Percentiles rank a stretch among this genome's conserved stretches.
These are phyloP conservation scores for Tetranychus truncatus DNA, from an alignment of 2,888 invertebrate species.

Conservation along the genomic window DNA sequence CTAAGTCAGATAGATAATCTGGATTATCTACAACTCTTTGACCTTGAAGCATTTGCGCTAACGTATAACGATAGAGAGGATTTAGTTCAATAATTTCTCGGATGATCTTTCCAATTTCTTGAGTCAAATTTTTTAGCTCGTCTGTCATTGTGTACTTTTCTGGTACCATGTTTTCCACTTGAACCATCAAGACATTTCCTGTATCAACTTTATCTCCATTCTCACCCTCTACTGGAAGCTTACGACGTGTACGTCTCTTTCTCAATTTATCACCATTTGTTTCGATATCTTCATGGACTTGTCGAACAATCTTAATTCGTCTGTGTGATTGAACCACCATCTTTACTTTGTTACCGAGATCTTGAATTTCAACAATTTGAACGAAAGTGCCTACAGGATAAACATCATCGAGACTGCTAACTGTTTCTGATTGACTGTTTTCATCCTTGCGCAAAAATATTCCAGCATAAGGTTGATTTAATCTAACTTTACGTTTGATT, in stretches of 20 bases:
- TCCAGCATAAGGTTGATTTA: constrained; percentile 92
- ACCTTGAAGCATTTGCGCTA: constrained; percentile 93
- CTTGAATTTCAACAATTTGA: constrained; percentile 92
- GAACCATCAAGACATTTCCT: constrained; percentile 59
- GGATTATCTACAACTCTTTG: constrained; percentile 95
- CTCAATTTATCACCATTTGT: background rate
- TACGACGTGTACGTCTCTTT: background rate
- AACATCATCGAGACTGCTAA: constrained; percentile 62
- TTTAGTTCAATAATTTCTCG: constrained; percentile 88
- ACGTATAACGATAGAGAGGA: constrained; percentile 84
- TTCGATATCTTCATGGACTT: background rate
- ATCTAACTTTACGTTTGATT: constrained; percentile 72
- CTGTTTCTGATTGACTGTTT: constrained; percentile 65
- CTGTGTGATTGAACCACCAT: constrained; percentile 89
- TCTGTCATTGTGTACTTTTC: constrained; percentile 74
- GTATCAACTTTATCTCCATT: background rate
- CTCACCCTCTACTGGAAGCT: background rate
- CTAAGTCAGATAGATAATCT: constrained; percentile 85
- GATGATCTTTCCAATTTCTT: constrained; percentile 91
- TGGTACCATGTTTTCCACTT: constrained; percentile 76
- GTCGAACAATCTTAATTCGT: constrained; percentile 27
- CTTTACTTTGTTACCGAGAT: constrained; percentile 58
- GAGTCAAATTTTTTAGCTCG: constrained; percentile 86
- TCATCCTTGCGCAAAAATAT: constrained; percentile 83
- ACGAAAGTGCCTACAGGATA: constrained; percentile 86